Conservation (phyloP, 2,113 vertebrate species). For the Leucosticte australis region DNA sequence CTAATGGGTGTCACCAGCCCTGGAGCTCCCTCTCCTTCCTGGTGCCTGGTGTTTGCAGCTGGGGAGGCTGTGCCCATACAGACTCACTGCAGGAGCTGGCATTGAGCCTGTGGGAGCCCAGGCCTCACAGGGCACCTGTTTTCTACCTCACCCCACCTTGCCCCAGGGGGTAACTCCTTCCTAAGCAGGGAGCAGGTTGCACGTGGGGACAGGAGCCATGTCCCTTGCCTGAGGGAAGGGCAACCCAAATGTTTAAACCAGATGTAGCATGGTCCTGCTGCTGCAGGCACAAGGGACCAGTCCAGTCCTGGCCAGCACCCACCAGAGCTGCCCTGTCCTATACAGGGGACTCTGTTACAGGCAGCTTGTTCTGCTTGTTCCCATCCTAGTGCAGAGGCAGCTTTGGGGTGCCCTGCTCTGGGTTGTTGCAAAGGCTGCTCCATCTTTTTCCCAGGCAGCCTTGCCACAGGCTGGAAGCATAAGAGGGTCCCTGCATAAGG, state of each 20-base stretch:
- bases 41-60: neutral
- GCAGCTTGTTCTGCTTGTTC: neutral
- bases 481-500: neutral
- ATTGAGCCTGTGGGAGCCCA: fast-evolving
- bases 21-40: neutral
- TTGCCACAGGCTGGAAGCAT: neutral
- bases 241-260: neutral
- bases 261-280: neutral
- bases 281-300: fast-evolving
- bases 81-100: neutral
- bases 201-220: neutral
- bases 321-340: neutral
- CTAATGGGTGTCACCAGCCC: fast-evolving
- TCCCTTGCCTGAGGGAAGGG: neutral
- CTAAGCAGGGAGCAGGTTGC: neutral
- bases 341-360: neutral
- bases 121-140: neutral
- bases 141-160: neutral
- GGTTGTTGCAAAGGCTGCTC: fast-evolving
- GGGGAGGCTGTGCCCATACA: neutral
- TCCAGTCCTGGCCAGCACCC: fast-evolving
- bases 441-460: neutral
- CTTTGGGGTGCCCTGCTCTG: neutral
- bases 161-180: neutral
- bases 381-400: fast-evolving